phyloP scores from a whole-genome alignment of 2,113 vertebrate genomes.

The Aspidoscelis tigris region DNA sequence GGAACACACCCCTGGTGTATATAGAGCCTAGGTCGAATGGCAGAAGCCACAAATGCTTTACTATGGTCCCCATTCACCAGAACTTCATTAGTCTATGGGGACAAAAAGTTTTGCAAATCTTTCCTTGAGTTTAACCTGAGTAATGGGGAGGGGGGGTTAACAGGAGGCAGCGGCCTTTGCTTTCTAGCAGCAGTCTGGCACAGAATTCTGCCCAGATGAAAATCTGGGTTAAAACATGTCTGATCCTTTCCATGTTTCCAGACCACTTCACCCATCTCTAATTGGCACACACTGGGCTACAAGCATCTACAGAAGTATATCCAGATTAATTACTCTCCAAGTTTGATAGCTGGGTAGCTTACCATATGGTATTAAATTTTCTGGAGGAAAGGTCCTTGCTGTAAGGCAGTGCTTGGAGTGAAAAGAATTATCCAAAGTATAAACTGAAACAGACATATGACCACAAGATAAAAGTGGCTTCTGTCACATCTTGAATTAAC shows the following conservation, averaged over 20 bases:
- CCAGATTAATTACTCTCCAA: slow-evolving; percentile 72
- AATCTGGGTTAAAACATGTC: slow-evolving; percentile 36
- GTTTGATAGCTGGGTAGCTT: slow-evolving; percentile 62
- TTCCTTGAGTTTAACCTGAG: background rate
- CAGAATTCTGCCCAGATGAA: slow-evolving; percentile 9
- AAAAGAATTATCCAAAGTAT: slow-evolving; percentile 65
- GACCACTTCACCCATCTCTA: slow-evolving; percentile 67
- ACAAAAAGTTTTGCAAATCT: background rate
- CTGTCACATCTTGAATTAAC: slow-evolving; percentile 33
- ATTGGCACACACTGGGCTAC: slow-evolving; percentile 15
- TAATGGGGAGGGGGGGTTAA: background rate
- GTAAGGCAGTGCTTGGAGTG: slow-evolving; percentile 57
- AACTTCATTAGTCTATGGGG: too few species aligned
- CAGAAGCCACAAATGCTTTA: too few species aligned
- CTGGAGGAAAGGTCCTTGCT: slow-evolving; percentile 43
- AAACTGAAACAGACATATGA: slow-evolving; percentile 45
- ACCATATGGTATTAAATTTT: slow-evolving; percentile 72
- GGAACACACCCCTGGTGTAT: too few species aligned
- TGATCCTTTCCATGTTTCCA: slow-evolving; percentile 30
- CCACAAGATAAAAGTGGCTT: slow-evolving; percentile 32
- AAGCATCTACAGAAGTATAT: slow-evolving; percentile 63
- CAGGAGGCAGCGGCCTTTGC: background rate
- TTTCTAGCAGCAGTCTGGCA: background rate
- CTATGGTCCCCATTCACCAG: too few species aligned
- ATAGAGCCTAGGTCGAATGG: too few species aligned